Evolutionary conservation across 2,797 vertebrate genomes (phyloP).

Genomic region (Gymnothorax reevesii): DNA sequence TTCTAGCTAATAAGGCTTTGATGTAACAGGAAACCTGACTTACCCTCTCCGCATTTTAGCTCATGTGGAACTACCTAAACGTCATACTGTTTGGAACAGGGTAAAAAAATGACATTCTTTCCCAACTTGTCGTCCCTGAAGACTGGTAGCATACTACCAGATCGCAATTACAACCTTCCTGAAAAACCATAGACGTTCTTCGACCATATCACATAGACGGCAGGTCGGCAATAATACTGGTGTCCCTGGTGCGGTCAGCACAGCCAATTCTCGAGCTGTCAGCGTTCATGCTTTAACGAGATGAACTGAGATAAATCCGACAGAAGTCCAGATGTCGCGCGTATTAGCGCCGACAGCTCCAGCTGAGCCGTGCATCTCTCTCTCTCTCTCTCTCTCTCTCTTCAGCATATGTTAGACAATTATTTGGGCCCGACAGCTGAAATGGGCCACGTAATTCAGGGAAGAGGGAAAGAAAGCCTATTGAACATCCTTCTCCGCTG

Average conservation of each 20-base stretch:
- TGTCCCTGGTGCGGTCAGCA: background rate
- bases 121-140: background rate
- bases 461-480: background rate
- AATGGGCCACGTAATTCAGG: background rate
- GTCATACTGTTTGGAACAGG: background rate
- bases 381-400: background rate
- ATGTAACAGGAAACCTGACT: background rate
- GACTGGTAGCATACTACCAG: background rate
- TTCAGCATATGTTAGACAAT: background rate
- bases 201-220: background rate
- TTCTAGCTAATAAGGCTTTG: background rate
- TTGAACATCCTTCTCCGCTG: background rate
- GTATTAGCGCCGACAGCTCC: background rate
- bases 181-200: background rate
- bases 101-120: background rate
- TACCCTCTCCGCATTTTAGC: background rate
- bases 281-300: background rate
- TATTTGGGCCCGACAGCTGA: background rate
- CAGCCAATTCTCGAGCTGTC: background rate
- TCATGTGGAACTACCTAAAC: background rate
- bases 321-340: conserved; percentile 13
- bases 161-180: background rate
- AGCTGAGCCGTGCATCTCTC: background rate
- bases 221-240: background rate
- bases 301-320: background rate